Evolutionary conservation across 1,140 invertebrate species (phyloP).

Genomic region (Phymorhynchus buccinoides): DNA sequence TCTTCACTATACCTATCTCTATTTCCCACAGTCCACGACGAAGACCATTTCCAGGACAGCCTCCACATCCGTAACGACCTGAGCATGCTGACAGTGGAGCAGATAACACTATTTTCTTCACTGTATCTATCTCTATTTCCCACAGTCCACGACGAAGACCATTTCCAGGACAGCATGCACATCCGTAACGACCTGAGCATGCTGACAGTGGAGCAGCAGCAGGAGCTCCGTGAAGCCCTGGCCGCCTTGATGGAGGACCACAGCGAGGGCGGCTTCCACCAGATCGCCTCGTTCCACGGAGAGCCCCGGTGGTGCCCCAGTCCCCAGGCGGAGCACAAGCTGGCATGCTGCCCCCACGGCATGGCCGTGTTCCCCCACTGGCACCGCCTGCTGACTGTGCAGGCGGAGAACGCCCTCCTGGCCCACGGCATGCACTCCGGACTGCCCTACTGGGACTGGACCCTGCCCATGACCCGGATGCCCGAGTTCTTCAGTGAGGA

Average conservation of each 20-base stretch:
- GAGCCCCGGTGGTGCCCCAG: constrained; percentile 37
- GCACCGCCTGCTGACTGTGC: constrained; percentile 50
- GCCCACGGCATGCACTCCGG: constrained; percentile 22
- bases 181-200: constrained; percentile 42
- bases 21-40: background rate
- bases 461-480: constrained; percentile 36
- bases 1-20: too few relatives aligned
- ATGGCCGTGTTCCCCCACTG: constrained; percentile 51
- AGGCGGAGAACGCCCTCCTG: constrained; percentile 25
- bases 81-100: too few relatives aligned
- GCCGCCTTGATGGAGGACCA: constrained; percentile 35
- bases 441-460: constrained; percentile 55
- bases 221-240: constrained; percentile 44
- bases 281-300: constrained; percentile 45
- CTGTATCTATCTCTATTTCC: too few relatives aligned
- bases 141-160: background rate
- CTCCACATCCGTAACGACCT: background rate
- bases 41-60: background rate
- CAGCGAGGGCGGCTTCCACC: constrained; percentile 40
- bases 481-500: constrained; percentile 35
- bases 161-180: background rate
- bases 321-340: constrained; percentile 35
- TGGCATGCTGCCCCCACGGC: constrained; percentile 47
- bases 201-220: constrained; percentile 35
- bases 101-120: too few relatives aligned